Base-by-base conservation (phyloP, 2,113 vertebrate genomes). In the Saiga tatarica region DNA sequence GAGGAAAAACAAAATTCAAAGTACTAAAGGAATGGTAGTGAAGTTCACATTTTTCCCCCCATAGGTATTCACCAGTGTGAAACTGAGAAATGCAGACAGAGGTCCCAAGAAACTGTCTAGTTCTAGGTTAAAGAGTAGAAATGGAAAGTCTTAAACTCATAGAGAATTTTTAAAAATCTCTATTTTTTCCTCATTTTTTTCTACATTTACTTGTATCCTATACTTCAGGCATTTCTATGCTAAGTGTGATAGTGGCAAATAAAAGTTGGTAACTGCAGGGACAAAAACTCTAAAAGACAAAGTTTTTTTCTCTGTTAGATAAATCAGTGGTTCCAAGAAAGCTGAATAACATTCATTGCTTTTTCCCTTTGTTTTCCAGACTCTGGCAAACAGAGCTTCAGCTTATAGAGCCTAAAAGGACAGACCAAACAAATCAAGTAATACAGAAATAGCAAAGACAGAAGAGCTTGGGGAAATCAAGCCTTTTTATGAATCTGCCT, bases 241-340 rank as follows among this genome's bases (percentile, higher is more conserved):
- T 79, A 50, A 16, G 14, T 28, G 16, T 59, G 7, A 76, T 2
- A 9, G 26, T 10, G 7, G 11, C 42, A 59, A 59, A 1, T 19
- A 45, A 9, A 57, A 25, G 17, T 8, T 28, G 47, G 9, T 33
- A 17, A 12, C 6, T 26, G 3, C 4, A 4, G 55, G 4, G 26
- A 15, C 0, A 83, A 55, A 50, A 78, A 47, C 23, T 33, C 21
- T 21, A 23, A 39, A 74, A 33, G 28, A 55, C 0, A 6, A 52
- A 30, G 0, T 8, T 4, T 4, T 4, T 3, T 33, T 2, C 1
- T 25, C 10, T 25, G 16, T 52, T 25, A 64, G 16, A 47, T 42
- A 13, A 25, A 59, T 2, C 13, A 21, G 4, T 36, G 47, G 19
- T 13, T 36, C 4, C 36, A 84, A n/a, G 19, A 50, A 36, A 74